Evolutionary conservation across 1,140 invertebrate genomes (phyloP), one percentile per base, ranked within the genome.

Genomic region (Drosophila varians): DNA sequence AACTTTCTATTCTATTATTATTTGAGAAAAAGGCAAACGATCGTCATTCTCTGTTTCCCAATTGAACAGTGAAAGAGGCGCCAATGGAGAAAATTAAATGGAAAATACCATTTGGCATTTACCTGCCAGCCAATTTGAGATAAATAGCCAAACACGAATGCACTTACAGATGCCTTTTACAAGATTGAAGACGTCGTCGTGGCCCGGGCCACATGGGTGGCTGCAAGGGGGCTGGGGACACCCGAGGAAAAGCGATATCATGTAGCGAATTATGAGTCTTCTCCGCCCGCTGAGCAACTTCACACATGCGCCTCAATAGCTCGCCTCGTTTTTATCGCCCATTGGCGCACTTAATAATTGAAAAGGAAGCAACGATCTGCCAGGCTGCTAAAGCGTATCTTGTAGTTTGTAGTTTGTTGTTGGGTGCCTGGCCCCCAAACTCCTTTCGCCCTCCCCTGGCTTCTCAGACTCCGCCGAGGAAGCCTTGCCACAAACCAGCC

Each of bases 321-420:
- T 61, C 46, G 47, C 48, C 48, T 72, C 4, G 5, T 58, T 66
- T 86, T 86, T 86, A 86, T 86, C 82, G 82, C 77, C 82, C 64
- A 87, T 86, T 87, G 73, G 77, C 73, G 77, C 82, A 86, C 82
- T 87, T 80, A 87, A 86, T 86, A 86, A 86, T 86, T 87, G 73
- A 87, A 87, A 86, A 87, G 80, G 80, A 86, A 86, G 82, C 73
- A 74, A 69, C 68, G 80, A 84, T 84, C 75, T 68, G 53, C 77
- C 77, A 77, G 57, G 57, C 26, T 19, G 28, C 43, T 43, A 51
- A 48, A 42, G 55, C 60, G 38, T 55, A 61, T 45, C 65, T 49
- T 38, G 46, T 36, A 64, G 62, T 56, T 73, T 58, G 36, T 42
- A 64, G 62, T 60, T 73, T 58, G 62, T 74, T 2, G 62, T 74